Evolutionary conservation across 2,888 invertebrate genomes (phyloP), one percentile per base, ranked within the genome.

Genomic region (Trachelus tabidus): DNA sequence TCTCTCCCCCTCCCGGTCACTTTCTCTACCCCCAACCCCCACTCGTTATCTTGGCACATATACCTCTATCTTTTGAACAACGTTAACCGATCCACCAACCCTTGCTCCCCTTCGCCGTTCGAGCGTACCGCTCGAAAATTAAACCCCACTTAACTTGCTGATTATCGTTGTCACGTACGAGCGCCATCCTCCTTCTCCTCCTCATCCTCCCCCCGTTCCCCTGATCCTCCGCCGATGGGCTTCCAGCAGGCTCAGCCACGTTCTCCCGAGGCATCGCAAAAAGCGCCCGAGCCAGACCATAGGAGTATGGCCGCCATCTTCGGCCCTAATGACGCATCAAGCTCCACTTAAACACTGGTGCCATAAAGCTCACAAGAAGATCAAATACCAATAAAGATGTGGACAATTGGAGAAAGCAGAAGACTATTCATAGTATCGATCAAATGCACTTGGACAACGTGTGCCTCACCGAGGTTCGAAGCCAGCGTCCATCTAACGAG

Each of bases 91-190:
- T 15, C 31, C n/a, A 34, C 76, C 77, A 40, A 69, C 37, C 40
- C 76, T 81, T 79, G 69, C 86, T 80, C 83, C 81, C 81, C 85
- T 82, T 81, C 79, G 77, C 87, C 69, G 30, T 78, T 73, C 89
- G 88, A 89, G 88, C 89, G 88, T 88, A 82, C 88, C 87, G 84
- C 40, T 40, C 84, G 85, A 86, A 89, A 91, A 90, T 90, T 90
- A 90, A 91, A 87, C 86, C 87, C 86, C 89, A 89, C 90, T 90
- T 89, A 89, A 87, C 87, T 85, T 86, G 85, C 87, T 88, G 88
- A 90, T 90, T 89, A 90, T 90, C 89, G 89, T 89, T 88, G 90
- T 90, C 90, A 90, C 90, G 89, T 90, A 90, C 87, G 83, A 80
- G 85, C 82, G 81, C 81, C 82, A 81, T 83, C 80, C 84, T 77